phyloP scores from a whole-genome alignment of 2,888 invertebrate species.

The Elgonia sp. region DNA sequence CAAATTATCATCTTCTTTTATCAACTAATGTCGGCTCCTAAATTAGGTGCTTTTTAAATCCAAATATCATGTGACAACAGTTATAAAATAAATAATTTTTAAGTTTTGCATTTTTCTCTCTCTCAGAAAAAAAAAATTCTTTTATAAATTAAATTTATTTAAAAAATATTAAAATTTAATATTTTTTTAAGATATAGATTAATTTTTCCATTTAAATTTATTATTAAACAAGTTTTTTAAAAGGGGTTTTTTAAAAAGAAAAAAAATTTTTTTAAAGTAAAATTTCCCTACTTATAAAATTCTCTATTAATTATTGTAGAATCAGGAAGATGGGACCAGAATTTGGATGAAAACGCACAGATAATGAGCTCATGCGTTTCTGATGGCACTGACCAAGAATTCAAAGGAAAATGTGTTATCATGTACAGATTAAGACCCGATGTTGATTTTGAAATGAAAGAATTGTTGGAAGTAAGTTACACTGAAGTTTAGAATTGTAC shows the following conservation, averaged over 20 bases:
- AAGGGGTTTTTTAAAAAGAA: no score
- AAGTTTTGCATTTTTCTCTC: not conserved
- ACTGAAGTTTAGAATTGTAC: no score
- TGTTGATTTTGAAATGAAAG: conserved; percentile 89
- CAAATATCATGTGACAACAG: not conserved
- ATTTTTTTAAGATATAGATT: no score
- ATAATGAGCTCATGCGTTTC: conserved; percentile 90
- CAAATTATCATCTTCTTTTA: conserved; percentile 90
- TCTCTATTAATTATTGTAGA: conserved; percentile 86
- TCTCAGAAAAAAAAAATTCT: no score
- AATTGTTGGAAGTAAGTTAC: conserved; percentile 89
- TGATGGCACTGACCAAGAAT: conserved; percentile 88
- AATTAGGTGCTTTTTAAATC: not conserved
- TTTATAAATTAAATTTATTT: no score
- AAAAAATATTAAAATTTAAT: no score
- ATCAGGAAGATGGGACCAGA: conserved; percentile 89
- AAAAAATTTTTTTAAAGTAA: no score
- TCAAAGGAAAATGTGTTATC: conserved; percentile 90
- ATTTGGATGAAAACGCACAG: conserved; percentile 81
- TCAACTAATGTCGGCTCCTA: conserved; percentile 89
- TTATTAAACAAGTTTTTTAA: no score
- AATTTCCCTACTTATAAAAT: no score
- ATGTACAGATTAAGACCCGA: conserved; percentile 90
- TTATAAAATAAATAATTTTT: not conserved
- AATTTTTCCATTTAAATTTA: no score